A percentile compares a stretch with the other conserved stretches of the same genome.
Conservation (phyloP, 2,888 invertebrate genomes). For the Plagodis dolabraria region DNA sequence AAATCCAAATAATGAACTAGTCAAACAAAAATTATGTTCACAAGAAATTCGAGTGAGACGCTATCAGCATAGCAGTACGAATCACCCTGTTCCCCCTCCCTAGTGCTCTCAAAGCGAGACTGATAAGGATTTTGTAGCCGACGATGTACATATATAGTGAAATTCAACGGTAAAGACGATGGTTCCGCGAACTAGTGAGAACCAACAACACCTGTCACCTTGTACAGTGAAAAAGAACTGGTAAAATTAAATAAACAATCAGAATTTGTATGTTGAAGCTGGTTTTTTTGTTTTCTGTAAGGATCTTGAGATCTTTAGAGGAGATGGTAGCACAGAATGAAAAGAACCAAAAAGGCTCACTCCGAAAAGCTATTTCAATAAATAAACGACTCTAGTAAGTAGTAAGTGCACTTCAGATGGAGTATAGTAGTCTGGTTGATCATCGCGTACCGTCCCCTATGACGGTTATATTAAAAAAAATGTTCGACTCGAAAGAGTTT, state of each 20-base stretch:
- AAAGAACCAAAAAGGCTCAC: no score
- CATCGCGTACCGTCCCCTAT: no score
- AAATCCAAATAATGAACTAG: neutral
- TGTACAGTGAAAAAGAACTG: constrained; percentile 61
- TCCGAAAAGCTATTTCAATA: no score
- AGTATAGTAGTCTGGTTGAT: no score
- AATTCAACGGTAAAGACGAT: constrained; percentile 51
- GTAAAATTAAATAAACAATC: constrained; percentile 72
- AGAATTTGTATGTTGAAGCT: constrained; percentile 71
- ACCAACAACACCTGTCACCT: constrained; percentile 36
- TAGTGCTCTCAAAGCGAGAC: constrained; percentile 42
- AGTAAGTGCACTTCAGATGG: no score
- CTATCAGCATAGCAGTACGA: constrained; percentile 1
- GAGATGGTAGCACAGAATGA: no score
- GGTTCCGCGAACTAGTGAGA: constrained; percentile 44
- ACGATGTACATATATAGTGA: constrained; percentile 69
- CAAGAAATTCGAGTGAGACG: constrained; percentile 46
- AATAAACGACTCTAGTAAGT: no score
- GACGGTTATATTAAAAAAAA: no score
- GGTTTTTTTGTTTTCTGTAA: constrained; percentile 44
- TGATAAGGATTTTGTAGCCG: constrained; percentile 42
- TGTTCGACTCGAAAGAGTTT: no score
- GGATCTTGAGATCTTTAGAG: no score
- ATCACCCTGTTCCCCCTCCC: constrained; percentile 30
- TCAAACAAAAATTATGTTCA: neutral